phyloP scores from a whole-genome alignment of 2,888 invertebrate genomes.

The Conistra vaccinii region DNA sequence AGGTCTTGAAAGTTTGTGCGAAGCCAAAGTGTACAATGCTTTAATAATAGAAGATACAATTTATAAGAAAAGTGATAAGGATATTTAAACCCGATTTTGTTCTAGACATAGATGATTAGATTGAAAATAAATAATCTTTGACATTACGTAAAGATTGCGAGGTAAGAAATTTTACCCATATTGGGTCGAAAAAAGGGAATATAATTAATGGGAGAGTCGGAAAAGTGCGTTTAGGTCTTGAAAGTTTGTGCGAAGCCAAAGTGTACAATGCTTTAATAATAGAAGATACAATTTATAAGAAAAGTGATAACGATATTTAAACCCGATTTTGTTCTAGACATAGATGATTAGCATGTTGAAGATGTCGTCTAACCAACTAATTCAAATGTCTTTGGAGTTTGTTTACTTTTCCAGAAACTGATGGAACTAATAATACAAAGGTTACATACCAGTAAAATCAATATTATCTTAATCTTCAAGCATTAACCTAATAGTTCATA shows the following conservation, averaged over 20 bases:
- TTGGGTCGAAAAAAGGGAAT: too few species aligned
- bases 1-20: not conserved
- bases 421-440: not conserved
- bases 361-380: not conserved
- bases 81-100: not conserved
- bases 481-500: not conserved
- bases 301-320: not conserved
- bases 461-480: not conserved
- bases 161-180: too few species aligned
- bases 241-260: not conserved
- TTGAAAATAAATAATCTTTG: too few species aligned
- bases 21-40: not conserved
- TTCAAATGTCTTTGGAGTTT: not conserved
- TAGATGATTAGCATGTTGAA: not conserved
- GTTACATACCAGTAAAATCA: not conserved
- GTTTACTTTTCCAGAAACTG: not conserved
- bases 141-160: too few species aligned
- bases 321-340: not conserved
- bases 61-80: not conserved
- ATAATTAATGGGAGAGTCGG: not conserved
- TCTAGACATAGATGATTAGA: not conserved
- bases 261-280: not conserved
- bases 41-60: not conserved
- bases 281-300: not conserved
- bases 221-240: conserved; percentile 15